Base-by-base conservation (phyloP, 2,113 vertebrate species). In the Tympanuchus pallidicinctus region DNA sequence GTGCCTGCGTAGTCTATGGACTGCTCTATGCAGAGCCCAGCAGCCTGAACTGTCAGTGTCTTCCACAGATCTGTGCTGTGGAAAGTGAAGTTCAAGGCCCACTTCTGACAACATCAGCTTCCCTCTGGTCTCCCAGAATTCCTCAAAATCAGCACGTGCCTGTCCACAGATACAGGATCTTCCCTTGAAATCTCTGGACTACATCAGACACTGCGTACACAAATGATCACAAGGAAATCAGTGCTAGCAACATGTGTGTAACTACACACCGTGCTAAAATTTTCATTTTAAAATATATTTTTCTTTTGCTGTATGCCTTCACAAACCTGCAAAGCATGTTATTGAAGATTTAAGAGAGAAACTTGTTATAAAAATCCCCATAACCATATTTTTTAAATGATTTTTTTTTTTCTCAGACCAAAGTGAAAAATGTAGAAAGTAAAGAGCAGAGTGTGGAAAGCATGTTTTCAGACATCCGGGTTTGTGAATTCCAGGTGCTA, bases 401-500 rank as follows among this genome's bases (percentile, higher is more conserved):
- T 13, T 66, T 50, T 50, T 6, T 50, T 50, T 90, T 57, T 60
- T 64, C 57, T 28, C 75, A 42, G 22, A 52, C 36, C 57, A 21
- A 79, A 77, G 24, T 43, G 45, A 48, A 82, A 88, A 56, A 50
- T 20, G 32, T 42, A 88, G 38, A 56, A 87, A 82, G 59, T 2
- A 59, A 82, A 69, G 6, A 85, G 63, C 56, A 61, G 22, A 65
- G 47, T 59, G n/a, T 21, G 69, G 73, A 52, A 82, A 89, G 66
- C 36, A 19, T 38, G 40, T 81, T 45, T 75, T 83, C 75, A 43
- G 36, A 61, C 47, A 38, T 88, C 3, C 0, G 79, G 40, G 25
- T 22, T 78, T 91, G 54, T 15, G 14, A 86, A 95, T 92, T 86
- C 86, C 90, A 97, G 93, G 89, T 94, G 95, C 72, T 88, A 52